These are phyloP conservation scores for Pseudochaenichthys georgianus DNA, from an alignment of 2,797 vertebrate species.

Conservation along the genomic window DNA sequence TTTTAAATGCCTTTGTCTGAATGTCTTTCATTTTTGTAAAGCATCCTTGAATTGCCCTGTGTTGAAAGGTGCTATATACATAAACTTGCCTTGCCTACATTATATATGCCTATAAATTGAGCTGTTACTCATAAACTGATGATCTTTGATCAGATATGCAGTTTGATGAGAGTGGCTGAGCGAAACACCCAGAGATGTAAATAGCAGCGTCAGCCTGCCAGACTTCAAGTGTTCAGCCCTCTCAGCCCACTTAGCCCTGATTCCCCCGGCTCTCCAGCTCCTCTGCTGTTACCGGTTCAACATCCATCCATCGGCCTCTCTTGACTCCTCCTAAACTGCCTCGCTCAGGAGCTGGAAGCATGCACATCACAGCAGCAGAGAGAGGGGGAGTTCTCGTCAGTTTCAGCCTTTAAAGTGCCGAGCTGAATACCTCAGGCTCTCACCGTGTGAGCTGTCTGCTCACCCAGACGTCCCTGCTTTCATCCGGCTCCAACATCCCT, in stretches of 20 bases:
- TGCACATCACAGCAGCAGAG: constrained; percentile 66
- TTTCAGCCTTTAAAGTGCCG: constrained; percentile 60
- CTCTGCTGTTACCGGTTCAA: constrained; percentile 63
- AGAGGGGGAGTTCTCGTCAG: constrained; percentile 29
- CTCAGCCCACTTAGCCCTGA: constrained; percentile 63
- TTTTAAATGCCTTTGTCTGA: no score
- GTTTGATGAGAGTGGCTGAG: constrained; percentile 25
- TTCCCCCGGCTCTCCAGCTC: constrained; percentile 53
- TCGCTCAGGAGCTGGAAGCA: constrained; percentile 52
- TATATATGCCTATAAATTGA: constrained; percentile 4
- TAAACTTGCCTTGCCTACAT: not conserved
- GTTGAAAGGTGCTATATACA: no score
- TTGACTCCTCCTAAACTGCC: constrained; percentile 61
- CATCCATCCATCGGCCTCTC: constrained; percentile 49
- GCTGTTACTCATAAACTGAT: constrained; percentile 3
- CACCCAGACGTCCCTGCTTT: constrained; percentile 41
- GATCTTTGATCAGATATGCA: constrained; percentile 20
- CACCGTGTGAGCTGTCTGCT: constrained; percentile 35
- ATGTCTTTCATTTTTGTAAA: no score
- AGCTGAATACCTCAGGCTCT: constrained; percentile 68
- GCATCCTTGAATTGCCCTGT: no score
- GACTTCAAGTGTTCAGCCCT: constrained; percentile 53
- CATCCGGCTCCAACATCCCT: no score
- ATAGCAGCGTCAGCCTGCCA: constrained; percentile 53
- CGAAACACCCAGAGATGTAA: constrained; percentile 57